Evolutionary conservation across 2,113 vertebrate species (phyloP), one percentile per base, ranked within the genome.

Genomic region (Perognathus longimembris): DNA sequence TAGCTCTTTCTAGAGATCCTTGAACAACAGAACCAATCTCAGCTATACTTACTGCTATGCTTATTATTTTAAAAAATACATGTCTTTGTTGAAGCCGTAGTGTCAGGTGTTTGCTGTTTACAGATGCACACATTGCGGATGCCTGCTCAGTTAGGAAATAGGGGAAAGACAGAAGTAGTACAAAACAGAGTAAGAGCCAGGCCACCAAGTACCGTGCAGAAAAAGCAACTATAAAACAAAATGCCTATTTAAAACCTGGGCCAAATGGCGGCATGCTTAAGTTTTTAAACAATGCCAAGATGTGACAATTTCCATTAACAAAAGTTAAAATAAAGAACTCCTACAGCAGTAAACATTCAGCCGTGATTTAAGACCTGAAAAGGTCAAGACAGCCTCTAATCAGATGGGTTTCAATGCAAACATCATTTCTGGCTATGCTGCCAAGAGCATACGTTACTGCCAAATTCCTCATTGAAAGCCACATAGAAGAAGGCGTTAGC

Each of bases 371-470:
- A 94, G 79, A 34, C 66, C 38, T 45, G 64, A 7, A 28, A 87
- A 66, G 84, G 61, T 93, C 81, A 88, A 85, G 61, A 28, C 71
- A 36, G 73, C 61, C 40, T 61, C 66, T 93, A 74, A 84, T 94
- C 89, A 83, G 64, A 83, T 85, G 91, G 78, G 34, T 95, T 89
- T 94, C 80, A 87, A 66, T 80, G 92, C 83, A 92, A 95, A 89
- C 92, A 83, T 59, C 89, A 34, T 75, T 81, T 85, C 88, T 30
- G 75, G 90, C 77, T 88, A 11, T 73, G 88, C 77, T 85, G 91
- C 90, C 94, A 95, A 80, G 57, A 91, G 36, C 1, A 2, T 74
- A 14, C 36, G 4, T 95, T 82, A 95, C 54, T 93, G 93, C 88
- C 92, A 85, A 83, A 92, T 82, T 63, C 70, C 90, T 88, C 66